Evolutionary conservation across 2,888 invertebrate genomes (phyloP).

Genomic region (Capitulum mitella): DNA sequence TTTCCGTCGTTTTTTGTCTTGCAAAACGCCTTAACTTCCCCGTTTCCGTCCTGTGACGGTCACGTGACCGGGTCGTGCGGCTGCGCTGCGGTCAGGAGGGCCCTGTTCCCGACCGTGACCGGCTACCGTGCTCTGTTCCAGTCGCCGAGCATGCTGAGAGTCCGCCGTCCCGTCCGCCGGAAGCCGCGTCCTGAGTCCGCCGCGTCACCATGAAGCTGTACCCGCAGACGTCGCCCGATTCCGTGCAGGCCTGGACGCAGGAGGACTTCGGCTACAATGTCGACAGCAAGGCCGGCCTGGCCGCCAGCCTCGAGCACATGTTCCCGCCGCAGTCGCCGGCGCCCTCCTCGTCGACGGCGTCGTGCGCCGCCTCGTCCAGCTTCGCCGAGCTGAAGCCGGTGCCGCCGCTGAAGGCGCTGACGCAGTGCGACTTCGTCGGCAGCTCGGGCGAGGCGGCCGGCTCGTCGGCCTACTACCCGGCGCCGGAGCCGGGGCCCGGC

Average conservation of each 20-base stretch:
- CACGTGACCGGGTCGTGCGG: too few relatives aligned
- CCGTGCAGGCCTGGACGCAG: slow-evolving; percentile 35
- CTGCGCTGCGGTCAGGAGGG: too few relatives aligned
- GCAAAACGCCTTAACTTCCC: too few relatives aligned
- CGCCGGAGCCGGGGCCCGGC: slow-evolving; percentile 34
- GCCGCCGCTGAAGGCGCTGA: slow-evolving; percentile 52
- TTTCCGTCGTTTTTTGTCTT: too few relatives aligned
- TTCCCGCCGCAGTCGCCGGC: slow-evolving; percentile 32
- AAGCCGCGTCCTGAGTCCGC: neutral
- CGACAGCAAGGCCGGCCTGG: slow-evolving; percentile 4
- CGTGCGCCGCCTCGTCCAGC: slow-evolving; percentile 29
- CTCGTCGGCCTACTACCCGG: slow-evolving; percentile 29
- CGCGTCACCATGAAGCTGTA: slow-evolving; percentile 35
- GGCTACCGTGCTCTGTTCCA: too few relatives aligned
- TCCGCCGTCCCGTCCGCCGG: neutral
- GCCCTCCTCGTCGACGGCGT: slow-evolving; percentile 26
- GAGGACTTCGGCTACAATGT: slow-evolving; percentile 32
- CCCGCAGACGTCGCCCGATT: slow-evolving; percentile 35
- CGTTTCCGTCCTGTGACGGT: too few relatives aligned
- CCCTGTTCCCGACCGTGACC: too few relatives aligned
- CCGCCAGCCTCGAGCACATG: neutral
- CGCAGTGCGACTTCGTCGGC: slow-evolving; percentile 28
- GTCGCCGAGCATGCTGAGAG: neutral
- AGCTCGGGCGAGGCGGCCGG: slow-evolving; percentile 28
- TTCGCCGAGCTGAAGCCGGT: slow-evolving; percentile 76